phyloP scores from a whole-genome alignment of 1,140 invertebrate genomes.

The Monochamus saltuarius region DNA sequence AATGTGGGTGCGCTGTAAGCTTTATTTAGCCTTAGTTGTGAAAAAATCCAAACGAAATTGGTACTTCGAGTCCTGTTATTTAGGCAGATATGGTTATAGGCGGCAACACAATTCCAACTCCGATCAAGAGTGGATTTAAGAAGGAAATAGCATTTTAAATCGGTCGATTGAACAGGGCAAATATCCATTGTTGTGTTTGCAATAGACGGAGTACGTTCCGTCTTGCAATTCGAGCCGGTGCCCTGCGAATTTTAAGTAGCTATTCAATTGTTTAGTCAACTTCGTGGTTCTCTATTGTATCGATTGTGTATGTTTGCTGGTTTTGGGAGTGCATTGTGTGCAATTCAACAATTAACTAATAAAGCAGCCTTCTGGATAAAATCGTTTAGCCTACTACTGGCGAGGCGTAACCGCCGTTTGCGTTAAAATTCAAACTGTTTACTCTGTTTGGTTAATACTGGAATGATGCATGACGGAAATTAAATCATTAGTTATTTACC shows the following conservation, averaged over 20 bases:
- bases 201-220: constrained; percentile 24
- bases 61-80: too few relatives aligned
- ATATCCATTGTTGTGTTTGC: constrained; percentile 33
- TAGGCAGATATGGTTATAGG: too few relatives aligned
- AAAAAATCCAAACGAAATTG: too few relatives aligned
- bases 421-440: too few relatives aligned
- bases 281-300: constrained; percentile 26
- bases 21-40: too few relatives aligned
- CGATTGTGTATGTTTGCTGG: constrained; percentile 25
- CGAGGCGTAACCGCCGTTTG: too few relatives aligned
- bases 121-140: constrained; percentile 33
- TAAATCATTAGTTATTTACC: too few relatives aligned
- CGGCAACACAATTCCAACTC: not conserved
- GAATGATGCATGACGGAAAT: too few relatives aligned
- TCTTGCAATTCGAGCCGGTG: constrained; percentile 31
- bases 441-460: too few relatives aligned
- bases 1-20: too few relatives aligned
- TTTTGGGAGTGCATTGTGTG: constrained; percentile 12
- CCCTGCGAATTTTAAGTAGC: constrained; percentile 32
- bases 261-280: constrained; percentile 30
- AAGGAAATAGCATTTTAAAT: constrained; percentile 34
- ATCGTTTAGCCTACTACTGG: too few relatives aligned
- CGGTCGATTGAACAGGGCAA: constrained; percentile 36
- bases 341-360: constrained; percentile 15
- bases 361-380: not conserved